Base-by-base conservation (phyloP, 2,888 invertebrate species). In the Hydrotaea diabolus region DNA sequence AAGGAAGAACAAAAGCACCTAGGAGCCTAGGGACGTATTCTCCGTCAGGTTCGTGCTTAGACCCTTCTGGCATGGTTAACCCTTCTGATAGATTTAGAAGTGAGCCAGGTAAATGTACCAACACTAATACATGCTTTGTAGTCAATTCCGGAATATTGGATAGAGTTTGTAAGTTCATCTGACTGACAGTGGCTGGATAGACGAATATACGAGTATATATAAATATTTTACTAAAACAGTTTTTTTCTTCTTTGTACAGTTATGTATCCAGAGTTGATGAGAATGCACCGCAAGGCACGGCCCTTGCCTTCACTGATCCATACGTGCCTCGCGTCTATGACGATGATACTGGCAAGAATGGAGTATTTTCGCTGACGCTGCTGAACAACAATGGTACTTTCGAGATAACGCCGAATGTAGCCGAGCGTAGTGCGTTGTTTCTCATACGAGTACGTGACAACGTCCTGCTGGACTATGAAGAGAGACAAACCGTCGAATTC, bases 341-440 rank as follows among this genome's bases (percentile, higher is more conserved):
- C 90, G 96, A 96, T 89, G 96, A 96, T 88, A 94, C 95, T 84
- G 96, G 96, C n/a, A 96, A 96, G 90, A 96, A 96, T 88, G 97
- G 97, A 7, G 96, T 97, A 8, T 97, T 97, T 90, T 95, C 96
- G 0, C 93, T 98, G 39, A 94, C 95, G 49, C 92, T 98, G 86
- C 93, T 95, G 15, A 96, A 96, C 82, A 97, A 97, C 91, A 97
- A 97, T 91, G 97, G 96, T 46, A 97, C 97, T 3, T 98, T 98
- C 90, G 97, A 97, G 91, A 95, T 98, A 79, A 94, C 95, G 7
- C 98, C 98, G 0, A 95, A 95, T 43, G 96, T 97, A 0, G 96
- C 96, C 0, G 96, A 97, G 90, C 94, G 96, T 82, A 94, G 95
- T 85, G 94, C 96, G 1, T 95, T 95, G 87, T 98, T 98, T 90